Conservation (phyloP, 2,113 vertebrate species). For the Grammomys surdaster region DNA sequence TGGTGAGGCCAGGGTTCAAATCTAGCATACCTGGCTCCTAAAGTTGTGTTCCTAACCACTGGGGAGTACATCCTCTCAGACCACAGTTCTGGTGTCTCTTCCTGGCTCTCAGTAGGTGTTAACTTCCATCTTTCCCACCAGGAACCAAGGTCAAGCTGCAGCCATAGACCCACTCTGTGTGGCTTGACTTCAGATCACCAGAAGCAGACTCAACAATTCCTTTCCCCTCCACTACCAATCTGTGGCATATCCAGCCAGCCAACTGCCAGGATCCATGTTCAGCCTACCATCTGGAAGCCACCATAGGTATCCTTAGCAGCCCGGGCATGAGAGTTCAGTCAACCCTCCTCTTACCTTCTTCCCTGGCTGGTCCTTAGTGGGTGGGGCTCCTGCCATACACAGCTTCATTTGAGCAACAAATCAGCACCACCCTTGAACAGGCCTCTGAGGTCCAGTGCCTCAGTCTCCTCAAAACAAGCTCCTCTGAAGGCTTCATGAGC, state of each 20-base stretch:
- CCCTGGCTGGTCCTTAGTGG: neutral
- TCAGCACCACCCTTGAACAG: neutral
- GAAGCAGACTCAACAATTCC: rapidly evolving
- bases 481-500: neutral
- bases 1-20: neutral
- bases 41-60: neutral
- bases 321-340: neutral
- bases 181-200: neutral
- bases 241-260: neutral
- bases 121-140: neutral
- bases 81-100: neutral
- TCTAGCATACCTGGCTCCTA: rapidly evolving
- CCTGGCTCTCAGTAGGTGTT: neutral
- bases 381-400: neutral
- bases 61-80: rapidly evolving
- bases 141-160: neutral
- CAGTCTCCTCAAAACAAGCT: neutral
- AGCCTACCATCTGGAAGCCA: neutral
- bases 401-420: neutral
- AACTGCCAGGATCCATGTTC: too few species aligned
- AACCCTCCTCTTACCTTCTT: neutral
- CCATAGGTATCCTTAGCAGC: neutral
- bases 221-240: neutral
- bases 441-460: neutral
- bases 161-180: too few species aligned